A percentile compares a stretch with the other conserved stretches of the same genome.
Conservation (phyloP, 1,140 invertebrate species). For the Varroa destructor region DNA sequence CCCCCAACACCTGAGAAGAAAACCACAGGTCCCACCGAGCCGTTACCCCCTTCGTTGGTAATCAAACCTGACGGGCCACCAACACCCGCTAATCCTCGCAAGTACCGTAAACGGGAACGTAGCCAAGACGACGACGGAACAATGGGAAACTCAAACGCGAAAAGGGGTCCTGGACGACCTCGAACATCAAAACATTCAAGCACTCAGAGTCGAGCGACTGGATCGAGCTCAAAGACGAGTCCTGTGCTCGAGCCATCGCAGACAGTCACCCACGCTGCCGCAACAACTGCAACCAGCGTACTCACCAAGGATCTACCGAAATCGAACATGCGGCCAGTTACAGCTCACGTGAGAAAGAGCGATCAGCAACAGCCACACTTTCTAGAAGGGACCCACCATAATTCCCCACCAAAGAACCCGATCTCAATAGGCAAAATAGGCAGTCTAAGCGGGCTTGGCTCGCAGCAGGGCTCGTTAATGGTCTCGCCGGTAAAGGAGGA, state of each 20-base stretch:
- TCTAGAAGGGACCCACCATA: too few relatives aligned
- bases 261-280: conserved; percentile 14
- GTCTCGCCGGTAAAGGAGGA: conserved; percentile 19
- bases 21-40: not conserved
- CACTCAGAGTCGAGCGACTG: not conserved
- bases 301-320: conserved; percentile 22
- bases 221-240: not conserved
- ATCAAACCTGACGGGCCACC: not conserved
- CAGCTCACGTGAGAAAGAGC: not conserved
- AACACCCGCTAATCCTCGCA: not conserved
- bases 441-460: conserved; percentile 12
- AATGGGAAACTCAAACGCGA: not conserved
- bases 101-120: conserved; percentile 19
- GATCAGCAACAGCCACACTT: too few relatives aligned
- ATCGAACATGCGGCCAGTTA: not conserved
- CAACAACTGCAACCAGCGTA: conserved; percentile 24
- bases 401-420: conserved; percentile 22
- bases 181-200: not conserved
- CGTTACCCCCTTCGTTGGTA: not conserved
- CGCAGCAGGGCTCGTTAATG: conserved; percentile 15
- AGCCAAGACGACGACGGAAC: conserved; percentile 5
- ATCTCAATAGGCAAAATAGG: conserved; percentile 23
- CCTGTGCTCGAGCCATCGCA: conserved; percentile 15
- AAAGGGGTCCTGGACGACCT: conserved; percentile 22
- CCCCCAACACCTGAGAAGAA: conserved; percentile 4